Evolutionary conservation across 2,797 vertebrate species (phyloP), one percentile per base, ranked within the genome.

Genomic region (Falco berigora): DNA sequence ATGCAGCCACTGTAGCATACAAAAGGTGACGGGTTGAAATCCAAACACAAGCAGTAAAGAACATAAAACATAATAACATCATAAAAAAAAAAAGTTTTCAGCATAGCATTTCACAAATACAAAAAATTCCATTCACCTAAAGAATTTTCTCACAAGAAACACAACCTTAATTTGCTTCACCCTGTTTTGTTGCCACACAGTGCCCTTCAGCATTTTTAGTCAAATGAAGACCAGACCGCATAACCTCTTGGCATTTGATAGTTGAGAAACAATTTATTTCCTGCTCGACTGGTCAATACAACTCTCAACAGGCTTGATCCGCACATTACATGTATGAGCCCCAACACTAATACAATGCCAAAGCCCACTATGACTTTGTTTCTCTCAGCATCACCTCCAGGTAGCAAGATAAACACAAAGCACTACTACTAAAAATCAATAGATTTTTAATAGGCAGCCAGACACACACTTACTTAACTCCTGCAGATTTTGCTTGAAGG

Each of bases 401-500:
- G 18, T 3, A 82, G 18, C 15, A 84, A 81, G 28, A 34, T 4
- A 68, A 72, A 30, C 36, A 72, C 27, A 59, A 11, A 63, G 25
- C 32, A 74, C 8, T 22, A 27, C 7, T 25, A 27, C 6, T 38
- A 38, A 38, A 38, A 38, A 38, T 38, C 38, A 38, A 46, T 5
- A 16, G 24, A 17, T 30, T 90, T 95, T 56, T n/a, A 53, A 73
- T 3, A 32, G 4, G 34, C 46, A 87, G 19, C 8, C 22, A 72
- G 42, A 75, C 66, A 96, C 98, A 78, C 34, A 96, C 99, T 98
- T 97, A 99, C 99, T 99, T 99, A 92, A 99, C 98, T 92, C 99
- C 99, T 2, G 99, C 99, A 71, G 99, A 99, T 95, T 99, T 99
- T 91, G 99, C 99, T 97, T 99, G 99, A 77, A 99, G 98, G 13